phyloP scores from a whole-genome alignment of 2,888 invertebrate species.

The Hesperia comma region DNA sequence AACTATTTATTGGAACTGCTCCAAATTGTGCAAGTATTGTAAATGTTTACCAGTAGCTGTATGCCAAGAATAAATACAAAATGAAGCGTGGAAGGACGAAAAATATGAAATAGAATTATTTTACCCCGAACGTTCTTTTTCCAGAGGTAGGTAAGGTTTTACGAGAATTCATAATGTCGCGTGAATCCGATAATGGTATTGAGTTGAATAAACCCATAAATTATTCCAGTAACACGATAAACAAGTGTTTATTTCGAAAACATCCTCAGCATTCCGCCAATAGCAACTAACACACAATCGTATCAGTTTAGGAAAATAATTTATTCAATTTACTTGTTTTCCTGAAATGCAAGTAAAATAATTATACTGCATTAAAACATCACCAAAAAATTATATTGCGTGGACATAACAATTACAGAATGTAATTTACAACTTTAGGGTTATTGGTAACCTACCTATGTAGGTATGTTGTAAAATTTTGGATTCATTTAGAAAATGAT shows the following conservation, averaged over 20 bases:
- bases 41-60: slow-evolving; percentile 62
- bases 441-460: no score
- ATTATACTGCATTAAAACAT: no score
- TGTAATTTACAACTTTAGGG: no score
- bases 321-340: no score
- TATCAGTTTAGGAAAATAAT: no score
- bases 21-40: slow-evolving; percentile 68
- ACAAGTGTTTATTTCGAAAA: slow-evolving; percentile 9
- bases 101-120: slow-evolving; percentile 10
- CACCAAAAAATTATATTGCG: no score
- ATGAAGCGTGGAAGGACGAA: slow-evolving; percentile 49
- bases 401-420: no score
- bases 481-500: no score
- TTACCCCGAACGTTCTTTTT: background rate
- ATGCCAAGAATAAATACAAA: slow-evolving; percentile 61
- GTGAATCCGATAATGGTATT: slow-evolving; percentile 8
- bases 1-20: slow-evolving; percentile 65
- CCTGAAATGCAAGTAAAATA: no score
- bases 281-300: background rate
- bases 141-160: background rate
- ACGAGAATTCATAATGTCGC: slow-evolving; percentile 6
- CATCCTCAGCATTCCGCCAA: background rate
- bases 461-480: no score
- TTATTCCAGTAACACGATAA: slow-evolving; percentile 10
- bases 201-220: slow-evolving; percentile 15